These are phyloP conservation scores for Sycophaga agraensis DNA, from an alignment of 1,140 invertebrate species.

Conservation along the genomic window DNA sequence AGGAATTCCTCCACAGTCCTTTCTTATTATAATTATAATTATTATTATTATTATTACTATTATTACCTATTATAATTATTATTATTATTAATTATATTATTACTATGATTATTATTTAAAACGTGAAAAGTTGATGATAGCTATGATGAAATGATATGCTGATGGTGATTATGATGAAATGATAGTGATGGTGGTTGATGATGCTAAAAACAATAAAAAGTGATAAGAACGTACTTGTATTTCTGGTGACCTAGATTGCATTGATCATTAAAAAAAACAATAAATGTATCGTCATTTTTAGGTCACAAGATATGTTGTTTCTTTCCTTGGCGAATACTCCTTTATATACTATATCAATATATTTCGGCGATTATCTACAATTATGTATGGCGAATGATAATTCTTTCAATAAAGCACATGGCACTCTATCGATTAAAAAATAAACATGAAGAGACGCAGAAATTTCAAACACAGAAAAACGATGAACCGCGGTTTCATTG, in stretches of 20 bases:
- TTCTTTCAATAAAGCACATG: conserved; percentile 33
- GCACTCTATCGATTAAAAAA: conserved; percentile 21
- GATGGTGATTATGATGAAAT: conserved; percentile 2
- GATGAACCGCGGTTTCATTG: background rate
- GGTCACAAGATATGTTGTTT: conserved; percentile 58
- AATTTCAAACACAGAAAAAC: conserved; percentile 6
- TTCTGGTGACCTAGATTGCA: conserved; percentile 57
- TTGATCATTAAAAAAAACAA: conserved; percentile 56
- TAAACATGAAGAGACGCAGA: conserved; percentile 15
- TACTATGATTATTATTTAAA: conserved; percentile 44
- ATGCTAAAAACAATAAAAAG: conserved; percentile 28
- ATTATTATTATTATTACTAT: conserved; percentile 19
- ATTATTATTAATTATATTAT: conserved; percentile 10
- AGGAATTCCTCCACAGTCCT: conserved; percentile 54
- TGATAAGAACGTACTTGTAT: conserved; percentile 47
- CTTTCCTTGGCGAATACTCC: conserved; percentile 41
- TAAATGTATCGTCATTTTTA: conserved; percentile 75
- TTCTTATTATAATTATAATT: conserved; percentile 36
- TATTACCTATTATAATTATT: conserved; percentile 20
- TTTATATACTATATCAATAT: conserved; percentile 37
- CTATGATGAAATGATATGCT: conserved; percentile 23
- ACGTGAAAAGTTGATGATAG: conserved; percentile 43
- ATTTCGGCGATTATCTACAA: conserved; percentile 26
- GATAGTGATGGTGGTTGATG: conserved; percentile 22
- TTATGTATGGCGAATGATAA: conserved; percentile 29